Evolutionary conservation across 1,140 invertebrate genomes (phyloP), one percentile per base, ranked within the genome.

Genomic region (Sesamia nonagrioides): DNA sequence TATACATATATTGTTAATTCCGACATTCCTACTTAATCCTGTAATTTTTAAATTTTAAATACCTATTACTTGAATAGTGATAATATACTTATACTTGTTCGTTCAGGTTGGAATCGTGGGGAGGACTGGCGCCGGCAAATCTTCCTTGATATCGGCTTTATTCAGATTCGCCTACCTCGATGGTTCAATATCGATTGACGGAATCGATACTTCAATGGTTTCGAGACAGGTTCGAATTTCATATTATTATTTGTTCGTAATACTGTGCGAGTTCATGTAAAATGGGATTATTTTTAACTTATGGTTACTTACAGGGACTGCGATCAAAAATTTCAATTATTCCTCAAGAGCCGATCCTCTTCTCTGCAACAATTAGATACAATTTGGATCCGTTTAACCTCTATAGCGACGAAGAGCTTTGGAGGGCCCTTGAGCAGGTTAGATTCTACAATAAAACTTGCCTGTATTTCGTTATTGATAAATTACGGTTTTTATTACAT

Each of bases 281-380:
- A 35, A 13, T 15, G 58, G 61, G 21, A 63, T 61, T 77, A 68
- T 56, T 54, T 54, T 11, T 56, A 66, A 78, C 21, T 58, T 79
- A 58, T 78, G 50, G 5, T 80, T 56, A 42, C 69, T 90, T 91
- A 45, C 86, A 94, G 92, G 86, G 82, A 1, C 75, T 94, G 21
- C 84, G 92, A 72, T 91, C 91, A 3, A 96, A 96, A 85, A 96
- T 98, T 33, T 97, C 97, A 7, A 97, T 98, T 78, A 98, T 98
- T 77, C 97, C 97, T 27, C 97, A 98, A 94, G 97, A 96, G 56
- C 97, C 97, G 13, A 95, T 97, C 1, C 81, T 97, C 1, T 98
- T 98, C 85, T 97, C 96, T 18, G 97, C 96, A 2, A 95, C 96
- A 18, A 91, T 97, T 18, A 94, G 97, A 75, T 96, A 96, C 68